These are phyloP conservation scores for Clavelina lepadiformis DNA, from an alignment of 23 tunicate genomes.

Conservation along the genomic window DNA sequence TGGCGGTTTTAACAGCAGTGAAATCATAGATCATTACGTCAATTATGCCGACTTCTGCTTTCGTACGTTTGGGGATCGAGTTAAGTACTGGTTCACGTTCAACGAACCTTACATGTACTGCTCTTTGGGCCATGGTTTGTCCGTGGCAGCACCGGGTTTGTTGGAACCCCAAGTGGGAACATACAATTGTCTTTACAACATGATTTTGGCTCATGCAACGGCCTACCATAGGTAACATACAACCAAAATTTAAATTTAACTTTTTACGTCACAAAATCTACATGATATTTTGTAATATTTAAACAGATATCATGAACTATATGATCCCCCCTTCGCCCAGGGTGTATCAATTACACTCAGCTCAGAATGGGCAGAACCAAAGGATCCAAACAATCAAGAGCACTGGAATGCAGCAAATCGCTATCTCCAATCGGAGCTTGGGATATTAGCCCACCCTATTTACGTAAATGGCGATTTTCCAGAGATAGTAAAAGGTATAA, in stretches of 20 bases:
- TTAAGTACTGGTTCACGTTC: slow-evolving; percentile 76
- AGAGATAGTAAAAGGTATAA: slow-evolving; percentile 37
- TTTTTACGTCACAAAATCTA: not conserved
- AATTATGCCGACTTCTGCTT: slow-evolving; percentile 31
- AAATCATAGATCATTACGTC: slow-evolving; percentile 7
- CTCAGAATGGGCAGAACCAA: slow-evolving; percentile 43
- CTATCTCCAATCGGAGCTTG: slow-evolving; percentile 22
- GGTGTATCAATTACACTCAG: slow-evolving; percentile 54
- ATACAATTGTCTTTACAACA: slow-evolving; percentile 50
- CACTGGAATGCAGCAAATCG: slow-evolving; percentile 55
- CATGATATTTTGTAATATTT: not conserved
- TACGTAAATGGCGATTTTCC: slow-evolving; percentile 74
- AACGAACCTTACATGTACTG: slow-evolving; percentile 55
- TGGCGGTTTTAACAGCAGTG: slow-evolving; percentile 62
- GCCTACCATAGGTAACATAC: slow-evolving; percentile 45
- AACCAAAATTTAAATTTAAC: not conserved
- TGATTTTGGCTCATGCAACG: slow-evolving; percentile 50
- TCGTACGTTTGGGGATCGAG: slow-evolving; percentile 56
- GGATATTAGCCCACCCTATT: slow-evolving; percentile 55
- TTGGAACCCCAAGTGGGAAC: slow-evolving; percentile 19
- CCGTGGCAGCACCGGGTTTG: slow-evolving; percentile 49
- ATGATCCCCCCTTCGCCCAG: not conserved
- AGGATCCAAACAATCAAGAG: slow-evolving; percentile 29
- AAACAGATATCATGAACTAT: slow-evolving; percentile 2
- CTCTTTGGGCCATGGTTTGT: slow-evolving; percentile 54